Evolutionary conservation across 2,113 vertebrate species (phyloP).

Genomic region (Lichenostomus cassidix): DNA sequence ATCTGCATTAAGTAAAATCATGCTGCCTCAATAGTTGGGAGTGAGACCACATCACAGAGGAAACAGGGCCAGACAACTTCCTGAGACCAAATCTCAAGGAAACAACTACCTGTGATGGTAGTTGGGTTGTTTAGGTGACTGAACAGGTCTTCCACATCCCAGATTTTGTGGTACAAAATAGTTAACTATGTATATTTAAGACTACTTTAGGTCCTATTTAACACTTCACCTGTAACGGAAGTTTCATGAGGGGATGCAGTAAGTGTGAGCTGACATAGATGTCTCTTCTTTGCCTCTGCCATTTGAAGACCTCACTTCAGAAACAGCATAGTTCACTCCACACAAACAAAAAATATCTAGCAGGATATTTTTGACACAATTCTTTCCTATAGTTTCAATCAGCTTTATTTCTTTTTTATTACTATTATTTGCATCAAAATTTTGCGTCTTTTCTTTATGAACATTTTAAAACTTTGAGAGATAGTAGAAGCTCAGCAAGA

Average conservation of each 20-base stretch:
- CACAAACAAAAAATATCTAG: neutral
- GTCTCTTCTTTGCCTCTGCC: neutral
- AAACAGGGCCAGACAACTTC: neutral
- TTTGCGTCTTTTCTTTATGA: neutral
- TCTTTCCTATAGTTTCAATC: neutral
- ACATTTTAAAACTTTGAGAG: neutral
- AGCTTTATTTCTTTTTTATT: neutral
- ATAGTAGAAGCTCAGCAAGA: neutral
- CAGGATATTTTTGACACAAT: neutral
- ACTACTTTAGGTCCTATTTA: neutral
- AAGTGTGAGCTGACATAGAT: neutral
- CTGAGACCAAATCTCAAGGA: neutral
- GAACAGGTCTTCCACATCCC: neutral
- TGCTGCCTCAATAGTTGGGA: neutral
- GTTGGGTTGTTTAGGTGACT: neutral
- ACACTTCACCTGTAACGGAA: neutral
- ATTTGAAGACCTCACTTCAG: neutral
- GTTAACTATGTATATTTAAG: neutral
- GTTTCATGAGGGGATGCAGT: neutral
- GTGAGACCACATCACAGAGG: neutral
- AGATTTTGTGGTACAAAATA: neutral
- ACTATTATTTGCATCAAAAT: neutral
- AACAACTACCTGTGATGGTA: neutral
- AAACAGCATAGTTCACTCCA: neutral
- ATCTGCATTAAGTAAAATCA: neutral